phyloP scores from a whole-genome alignment of 2,797 vertebrate species.

The Cynodonichthys magdalenae region DNA sequence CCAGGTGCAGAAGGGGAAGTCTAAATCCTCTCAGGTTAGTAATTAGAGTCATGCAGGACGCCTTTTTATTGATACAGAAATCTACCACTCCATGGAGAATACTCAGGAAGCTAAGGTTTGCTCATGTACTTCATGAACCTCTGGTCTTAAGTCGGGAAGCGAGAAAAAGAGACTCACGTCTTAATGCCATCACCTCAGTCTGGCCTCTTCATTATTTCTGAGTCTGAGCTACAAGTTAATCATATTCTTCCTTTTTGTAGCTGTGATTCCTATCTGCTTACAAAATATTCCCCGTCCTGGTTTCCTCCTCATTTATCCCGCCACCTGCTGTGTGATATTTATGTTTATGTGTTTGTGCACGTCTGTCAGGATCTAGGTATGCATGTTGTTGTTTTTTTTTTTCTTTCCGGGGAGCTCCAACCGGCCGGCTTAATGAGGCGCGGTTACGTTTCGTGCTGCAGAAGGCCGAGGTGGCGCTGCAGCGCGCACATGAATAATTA shows the following conservation, averaged over 20 bases:
- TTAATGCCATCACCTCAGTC: constrained; percentile 9
- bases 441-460: constrained; percentile 59
- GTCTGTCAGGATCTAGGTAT: constrained; percentile 26
- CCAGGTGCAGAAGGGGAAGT: constrained; percentile 58
- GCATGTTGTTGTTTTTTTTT: constrained; percentile 37
- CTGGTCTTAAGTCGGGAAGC: constrained; percentile 29
- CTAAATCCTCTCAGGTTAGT: constrained; percentile 66
- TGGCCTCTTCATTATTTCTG: not conserved
- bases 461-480: constrained; percentile 70
- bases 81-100: constrained; percentile 38
- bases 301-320: constrained; percentile 23
- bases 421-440: constrained; percentile 67
- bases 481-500: constrained; percentile 75
- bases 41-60: constrained; percentile 65
- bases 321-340: constrained; percentile 51
- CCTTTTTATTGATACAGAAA: constrained; percentile 71
- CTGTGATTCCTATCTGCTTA: constrained; percentile 20
- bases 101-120: constrained; percentile 33
- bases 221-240: constrained; percentile 17
- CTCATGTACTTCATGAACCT: constrained; percentile 33
- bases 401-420: constrained; percentile 55
- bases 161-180: constrained; percentile 11
- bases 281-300: constrained; percentile 36
- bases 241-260: constrained; percentile 7
- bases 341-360: constrained; percentile 22